Base-by-base conservation (phyloP, 2,113 vertebrate genomes). In the Uropsilus gracilis region DNA sequence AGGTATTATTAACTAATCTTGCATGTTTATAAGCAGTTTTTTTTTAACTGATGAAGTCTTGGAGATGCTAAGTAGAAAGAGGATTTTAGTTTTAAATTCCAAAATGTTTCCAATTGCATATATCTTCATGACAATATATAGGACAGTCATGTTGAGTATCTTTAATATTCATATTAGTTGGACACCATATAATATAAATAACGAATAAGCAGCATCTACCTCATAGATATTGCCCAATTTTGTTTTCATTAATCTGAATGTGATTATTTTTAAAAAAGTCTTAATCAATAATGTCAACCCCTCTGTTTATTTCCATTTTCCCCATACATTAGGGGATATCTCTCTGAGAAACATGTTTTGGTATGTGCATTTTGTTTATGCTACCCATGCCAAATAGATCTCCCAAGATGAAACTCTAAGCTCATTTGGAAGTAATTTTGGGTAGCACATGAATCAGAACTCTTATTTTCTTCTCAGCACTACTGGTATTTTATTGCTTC, bases 371-470 rank as follows among this genome's bases (percentile, higher is more conserved):
- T 96, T 96, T 95, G 84, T 94, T 94, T 96, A 96, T 95, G 76
- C 39, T 89, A 92, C 32, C 88, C 63, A 93, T 94, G 90, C 81
- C 95, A 96, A 95, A 95, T 64, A 92, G 53, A 93, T 96, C 46
- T 94, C 81, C 50, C 18, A 94, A 94, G 85, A 96, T 94, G 90
- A 95, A 94, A 59, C 50, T 88, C 55, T 75, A 61, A 97, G 93
- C 69, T 96, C 94, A 96, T 95, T 39, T 96, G 77, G 88, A 94
- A 97, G 72, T 97, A 92, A 91, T 92, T 95, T 97, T 96, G 94
- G 87, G 75, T 96, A 93, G 89, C 53, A 93, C 90, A 96, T 97
- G 95, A 93, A 96, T 97, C 93, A 96, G 97, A 97, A 92, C 61
- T 92, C 81, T 94, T 95, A 94, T 97, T 97, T 97, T 96, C 94